Percentiles rank a stretch among this genome's conserved stretches.
Conservation (phyloP, 2,113 vertebrate genomes). For the Psittacus erithacus region DNA sequence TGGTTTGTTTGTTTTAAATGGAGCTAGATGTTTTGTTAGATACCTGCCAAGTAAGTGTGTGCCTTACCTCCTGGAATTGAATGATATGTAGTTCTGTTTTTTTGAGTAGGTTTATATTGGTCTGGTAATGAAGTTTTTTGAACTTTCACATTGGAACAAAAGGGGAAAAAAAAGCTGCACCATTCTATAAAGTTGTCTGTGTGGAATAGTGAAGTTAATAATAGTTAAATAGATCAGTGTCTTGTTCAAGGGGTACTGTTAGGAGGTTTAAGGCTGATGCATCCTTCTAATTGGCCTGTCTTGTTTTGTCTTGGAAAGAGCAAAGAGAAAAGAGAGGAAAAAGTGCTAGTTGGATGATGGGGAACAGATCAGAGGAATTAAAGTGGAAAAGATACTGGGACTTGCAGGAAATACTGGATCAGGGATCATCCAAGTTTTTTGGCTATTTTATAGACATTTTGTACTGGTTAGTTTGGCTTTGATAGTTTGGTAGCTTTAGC, state of each 20-base stretch:
- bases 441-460: background rate
- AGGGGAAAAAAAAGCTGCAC: background rate
- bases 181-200: background rate
- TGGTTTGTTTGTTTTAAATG: background rate
- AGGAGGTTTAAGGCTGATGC: background rate
- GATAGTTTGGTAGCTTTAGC: background rate
- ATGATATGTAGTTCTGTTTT: background rate
- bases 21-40: background rate
- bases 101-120: background rate
- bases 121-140: background rate
- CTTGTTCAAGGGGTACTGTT: background rate
- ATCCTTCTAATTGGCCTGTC: background rate
- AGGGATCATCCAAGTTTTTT: background rate
- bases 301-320: constrained; percentile 1
- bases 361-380: background rate
- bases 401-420: background rate
- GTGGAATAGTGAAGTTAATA: background rate
- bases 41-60: background rate
- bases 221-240: constrained; percentile 7
- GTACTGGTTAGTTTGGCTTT: background rate
- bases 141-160: background rate
- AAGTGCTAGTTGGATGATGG: background rate
- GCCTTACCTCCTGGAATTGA: background rate
- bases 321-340: background rate
- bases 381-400: background rate